A percentile compares a stretch with the other conserved stretches of the same genome.
These are phyloP conservation scores for Cepaea nemoralis DNA, from an alignment of 1,140 invertebrate species.

Conservation along the genomic window DNA sequence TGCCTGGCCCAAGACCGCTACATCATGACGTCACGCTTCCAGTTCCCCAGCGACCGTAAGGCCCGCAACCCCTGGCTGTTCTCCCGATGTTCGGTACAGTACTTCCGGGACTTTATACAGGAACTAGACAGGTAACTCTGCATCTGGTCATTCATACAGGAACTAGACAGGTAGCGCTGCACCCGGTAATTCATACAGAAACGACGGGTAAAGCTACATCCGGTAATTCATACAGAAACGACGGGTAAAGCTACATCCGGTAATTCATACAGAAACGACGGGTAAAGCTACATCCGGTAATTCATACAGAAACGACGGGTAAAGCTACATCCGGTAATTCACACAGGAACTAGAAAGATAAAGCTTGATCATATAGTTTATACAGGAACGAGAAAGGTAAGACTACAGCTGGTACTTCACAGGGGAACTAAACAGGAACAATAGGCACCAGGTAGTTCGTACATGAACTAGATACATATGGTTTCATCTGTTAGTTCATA, in stretches of 20 bases:
- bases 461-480: not conserved
- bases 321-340: no score
- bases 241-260: no score
- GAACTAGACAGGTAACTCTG: slow-evolving; percentile 31
- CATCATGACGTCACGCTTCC: slow-evolving; percentile 55
- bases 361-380: not conserved
- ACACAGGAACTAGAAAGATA: not conserved
- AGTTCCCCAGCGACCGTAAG: slow-evolving; percentile 45
- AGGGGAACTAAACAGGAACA: not conserved
- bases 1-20: slow-evolving; percentile 54
- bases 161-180: not conserved
- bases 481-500: no score
- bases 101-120: slow-evolving; percentile 34
- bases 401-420: no score
- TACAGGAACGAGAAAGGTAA: not conserved
- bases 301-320: no score
- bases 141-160: not conserved
- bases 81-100: slow-evolving; percentile 49
- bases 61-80: slow-evolving; percentile 54
- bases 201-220: not conserved
- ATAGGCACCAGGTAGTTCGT: not conserved
- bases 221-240: not conserved
- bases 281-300: not conserved
- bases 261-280: not conserved
- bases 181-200: no score